Conservation (phyloP, 53 echinoderm and acorn worm genomes). For the Zoroaster sp. region DNA sequence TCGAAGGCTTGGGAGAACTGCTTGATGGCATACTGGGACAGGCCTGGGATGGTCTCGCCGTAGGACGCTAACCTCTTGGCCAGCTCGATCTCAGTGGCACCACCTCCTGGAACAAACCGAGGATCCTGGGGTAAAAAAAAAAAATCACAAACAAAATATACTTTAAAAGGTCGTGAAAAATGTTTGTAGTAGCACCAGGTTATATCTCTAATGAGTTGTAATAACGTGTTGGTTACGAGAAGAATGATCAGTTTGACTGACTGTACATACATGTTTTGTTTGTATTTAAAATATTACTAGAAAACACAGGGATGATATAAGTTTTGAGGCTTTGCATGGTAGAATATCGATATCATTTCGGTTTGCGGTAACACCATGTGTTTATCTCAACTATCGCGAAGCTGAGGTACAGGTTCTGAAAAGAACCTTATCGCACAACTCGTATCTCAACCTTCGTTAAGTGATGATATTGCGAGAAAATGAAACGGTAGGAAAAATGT, state of each 20-base stretch:
- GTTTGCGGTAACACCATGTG: too few relatives aligned
- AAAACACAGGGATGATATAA: too few relatives aligned
- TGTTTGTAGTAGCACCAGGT: background rate
- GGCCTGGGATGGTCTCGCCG: constrained; percentile 92
- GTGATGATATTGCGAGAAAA: too few relatives aligned
- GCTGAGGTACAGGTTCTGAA: too few relatives aligned
- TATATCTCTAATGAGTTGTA: background rate
- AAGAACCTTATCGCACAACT: too few relatives aligned
- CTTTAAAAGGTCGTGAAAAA: background rate
- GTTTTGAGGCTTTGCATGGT: too few relatives aligned
- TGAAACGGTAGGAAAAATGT: too few relatives aligned
- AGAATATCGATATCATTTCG: too few relatives aligned
- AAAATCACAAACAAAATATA: background rate
- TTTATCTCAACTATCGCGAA: too few relatives aligned
- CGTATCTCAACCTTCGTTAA: too few relatives aligned
- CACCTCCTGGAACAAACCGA: constrained; percentile 83
- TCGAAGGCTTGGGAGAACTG: constrained; percentile 93
- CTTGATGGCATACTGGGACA: constrained; percentile 95
- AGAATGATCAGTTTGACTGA: too few relatives aligned
- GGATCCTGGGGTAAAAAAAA: constrained; percentile 62
- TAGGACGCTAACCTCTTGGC: constrained; percentile 88
- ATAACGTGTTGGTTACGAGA: background rate
- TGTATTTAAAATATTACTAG: too few relatives aligned
- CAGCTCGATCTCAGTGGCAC: constrained; percentile 91
- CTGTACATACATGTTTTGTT: background rate